Percentiles rank a stretch among this genome's conserved stretches.
phyloP scores from a whole-genome alignment of 2,888 invertebrate species.

The Galerucella pusilla region DNA sequence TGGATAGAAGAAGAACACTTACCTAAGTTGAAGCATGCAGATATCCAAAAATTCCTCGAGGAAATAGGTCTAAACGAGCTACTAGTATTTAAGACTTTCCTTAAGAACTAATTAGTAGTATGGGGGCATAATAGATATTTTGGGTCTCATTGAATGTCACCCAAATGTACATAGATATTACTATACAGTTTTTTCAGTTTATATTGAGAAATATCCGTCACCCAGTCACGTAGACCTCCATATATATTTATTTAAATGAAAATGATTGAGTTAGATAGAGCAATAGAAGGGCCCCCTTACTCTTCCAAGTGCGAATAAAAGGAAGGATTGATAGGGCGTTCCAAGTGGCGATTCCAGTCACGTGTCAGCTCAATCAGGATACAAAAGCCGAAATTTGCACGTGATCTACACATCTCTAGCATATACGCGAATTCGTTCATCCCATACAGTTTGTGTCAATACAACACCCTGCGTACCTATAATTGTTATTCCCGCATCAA shows the following conservation, averaged over 20 bases:
- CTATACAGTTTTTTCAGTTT: neutral
- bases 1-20: no score
- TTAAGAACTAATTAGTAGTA: no score
- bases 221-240: neutral
- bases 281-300: constrained; percentile 33
- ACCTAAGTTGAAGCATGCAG: no score
- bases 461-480: constrained; percentile 40
- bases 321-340: constrained; percentile 54
- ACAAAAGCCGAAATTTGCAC: constrained; percentile 65
- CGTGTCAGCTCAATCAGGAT: constrained; percentile 61
- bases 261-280: constrained; percentile 40
- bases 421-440: constrained; percentile 53
- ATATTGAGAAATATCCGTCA: neutral
- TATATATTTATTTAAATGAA: constrained; percentile 40
- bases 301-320: constrained; percentile 51
- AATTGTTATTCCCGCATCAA: constrained; percentile 53
- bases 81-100: no score
- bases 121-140: no score
- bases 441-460: constrained; percentile 52
- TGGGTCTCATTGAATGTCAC: no score
- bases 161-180: no score
- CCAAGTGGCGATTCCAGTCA: constrained; percentile 58
- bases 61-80: no score
- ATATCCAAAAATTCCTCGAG: no score
- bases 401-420: constrained; percentile 60